Base-by-base conservation (phyloP, 2,888 invertebrate genomes). In the Melanargia galathea region DNA sequence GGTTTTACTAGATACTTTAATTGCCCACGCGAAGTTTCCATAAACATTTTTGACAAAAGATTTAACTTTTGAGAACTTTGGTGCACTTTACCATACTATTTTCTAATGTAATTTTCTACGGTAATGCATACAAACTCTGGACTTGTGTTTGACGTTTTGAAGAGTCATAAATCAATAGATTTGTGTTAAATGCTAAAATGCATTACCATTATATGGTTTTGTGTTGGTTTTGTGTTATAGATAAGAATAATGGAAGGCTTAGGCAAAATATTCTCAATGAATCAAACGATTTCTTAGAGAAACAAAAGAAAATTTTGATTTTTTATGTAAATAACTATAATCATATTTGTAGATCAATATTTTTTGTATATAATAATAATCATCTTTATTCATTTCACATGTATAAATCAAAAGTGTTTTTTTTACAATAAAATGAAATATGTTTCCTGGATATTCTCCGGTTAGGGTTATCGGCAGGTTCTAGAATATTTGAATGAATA, bases 1-100 rank as follows among this genome's bases (percentile, higher is more conserved):
- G 35, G 63, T 64, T 67, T 65, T 58, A 66, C 49, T 24, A 60
- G 49, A 45, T 52, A 58, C n/a, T 48, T 65, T 55, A 52, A 70
- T 55, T 57, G 54, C 40, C 45, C 26, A 52, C 54, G 55, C 46
- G 35, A 48, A 40, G 38, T 24, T 59, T 40, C 52, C 35, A 46
- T 54, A 48, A 60, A 65, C 22, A 59, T 49, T 62, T 45, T 55
- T 46, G 38, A 24, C 46, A 48, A 26, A 40, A 57, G 18, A 20
- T 26, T 10, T 51, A 43, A 45, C 2, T 43, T 10, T 49, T 8
- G 7, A 1, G 24, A 11, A 38, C 54, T n/a, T 11, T 20, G 6
- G 18, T 38, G 24, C 16, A 55, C 13, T 40, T 8, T 40, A 10
- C 13, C 11, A 13, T n/a, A 1, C 13, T 38, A 57, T 18, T 43